Base-by-base conservation (phyloP, 2,797 vertebrate genomes). In the Sebastes matsubarae region DNA sequence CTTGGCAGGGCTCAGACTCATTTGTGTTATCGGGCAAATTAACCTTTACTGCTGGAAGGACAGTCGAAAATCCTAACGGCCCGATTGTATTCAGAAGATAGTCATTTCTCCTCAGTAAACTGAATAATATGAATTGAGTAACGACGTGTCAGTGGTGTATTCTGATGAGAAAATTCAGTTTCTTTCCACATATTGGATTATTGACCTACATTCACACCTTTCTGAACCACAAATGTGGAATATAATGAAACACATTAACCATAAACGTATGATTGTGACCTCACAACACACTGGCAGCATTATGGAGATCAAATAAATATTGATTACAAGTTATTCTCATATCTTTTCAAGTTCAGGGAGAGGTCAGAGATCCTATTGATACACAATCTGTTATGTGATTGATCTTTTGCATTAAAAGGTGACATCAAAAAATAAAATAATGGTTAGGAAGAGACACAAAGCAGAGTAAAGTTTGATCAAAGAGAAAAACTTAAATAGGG, bases 11-110 rank as follows among this genome's bases (percentile, higher is more conserved):
- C 90, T 83, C 69, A 71, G 83, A 65, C 88, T 94, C 86, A 86
- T 91, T 89, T 85, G 79, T 80, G 81, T 88, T 91, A 91, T 94
- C 81, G 5, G 81, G 76, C 68, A 89, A 88, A 94, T 94, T 91
- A 92, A 93, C 92, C 93, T 90, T 85, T 82, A 36, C 84, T 52
- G 70, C 79, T 72, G 82, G 72, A 88, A 91, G 90, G 87, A 90
- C 83, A 50, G 80, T 12, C 24, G 75, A 38, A 81, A 75, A 87
- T 81, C 68, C 8, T 13, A 63, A 82, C 75, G 63, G 64, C 65
- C 42, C 12, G 0, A 32, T 24, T 27, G 50, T 22, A 54, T 80
- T 75, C 24, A 67, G 60, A 52, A 25, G 52, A 60, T 1, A 25
- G 14, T 58, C 5, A 4, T 67, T 50, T 59, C 50, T 68, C 54